Conservation (phyloP, 2,888 invertebrate genomes). For the Steinernema carpocapsae region DNA sequence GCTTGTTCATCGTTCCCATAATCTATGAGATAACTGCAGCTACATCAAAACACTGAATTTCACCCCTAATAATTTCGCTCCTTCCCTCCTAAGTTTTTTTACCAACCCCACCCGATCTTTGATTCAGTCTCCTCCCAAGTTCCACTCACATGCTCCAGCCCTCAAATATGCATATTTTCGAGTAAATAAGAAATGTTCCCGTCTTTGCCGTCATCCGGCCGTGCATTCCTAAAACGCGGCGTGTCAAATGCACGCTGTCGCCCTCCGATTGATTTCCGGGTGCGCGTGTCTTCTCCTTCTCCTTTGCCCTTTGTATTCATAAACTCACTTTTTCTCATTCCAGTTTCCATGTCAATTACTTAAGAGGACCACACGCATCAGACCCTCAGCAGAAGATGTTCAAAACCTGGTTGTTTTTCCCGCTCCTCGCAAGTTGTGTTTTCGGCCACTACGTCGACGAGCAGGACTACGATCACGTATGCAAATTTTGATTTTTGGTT, state of each 20-base stretch:
- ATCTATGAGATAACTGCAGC: too few species aligned
- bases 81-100: too few species aligned
- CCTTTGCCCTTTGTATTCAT: neutral
- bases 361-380: too few species aligned
- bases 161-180: neutral
- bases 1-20: too few species aligned
- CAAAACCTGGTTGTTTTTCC: neutral
- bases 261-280: constrained; percentile 3
- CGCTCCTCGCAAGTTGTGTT: neutral
- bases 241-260: constrained; percentile 5
- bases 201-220: neutral
- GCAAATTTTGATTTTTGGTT: constrained; percentile 15
- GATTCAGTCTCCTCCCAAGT: neutral
- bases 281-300: neutral
- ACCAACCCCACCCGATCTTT: neutral
- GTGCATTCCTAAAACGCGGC: constrained; percentile 14
- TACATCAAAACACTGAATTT: too few species aligned
- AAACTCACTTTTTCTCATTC: neutral
- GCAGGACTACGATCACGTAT: constrained; percentile 24
- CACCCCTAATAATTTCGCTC: too few species aligned
- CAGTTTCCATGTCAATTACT: neutral
- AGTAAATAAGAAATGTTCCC: neutral
- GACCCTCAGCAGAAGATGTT: too few species aligned
- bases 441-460: constrained; percentile 25
- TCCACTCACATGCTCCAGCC: neutral